Percentiles rank a stretch among this genome's conserved stretches.
Conservation (phyloP, 2,797 vertebrate species). For the Taenioides sp. region DNA sequence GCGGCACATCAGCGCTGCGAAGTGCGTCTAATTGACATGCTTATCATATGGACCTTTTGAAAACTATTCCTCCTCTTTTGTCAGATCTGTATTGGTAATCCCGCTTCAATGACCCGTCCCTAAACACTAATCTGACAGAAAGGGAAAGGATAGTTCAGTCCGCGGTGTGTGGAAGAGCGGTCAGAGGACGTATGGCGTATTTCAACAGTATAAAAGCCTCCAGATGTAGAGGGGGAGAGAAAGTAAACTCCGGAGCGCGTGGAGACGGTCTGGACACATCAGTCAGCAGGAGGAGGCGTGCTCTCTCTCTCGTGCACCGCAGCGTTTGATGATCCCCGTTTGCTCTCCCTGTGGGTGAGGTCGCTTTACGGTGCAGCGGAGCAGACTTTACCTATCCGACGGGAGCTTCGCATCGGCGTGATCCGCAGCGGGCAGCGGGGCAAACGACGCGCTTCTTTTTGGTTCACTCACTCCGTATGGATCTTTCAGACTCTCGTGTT, state of each 20-base stretch:
- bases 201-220: slow-evolving; percentile 70
- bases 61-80: slow-evolving; percentile 45
- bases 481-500: slow-evolving; percentile 39
- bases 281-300: slow-evolving; percentile 73
- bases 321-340: slow-evolving; percentile 61
- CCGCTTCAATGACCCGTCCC: slow-evolving; percentile 70
- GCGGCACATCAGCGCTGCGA: slow-evolving; percentile 62
- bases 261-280: slow-evolving; percentile 59
- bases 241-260: slow-evolving; percentile 9
- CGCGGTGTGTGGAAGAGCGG: slow-evolving; percentile 28
- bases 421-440: slow-evolving; percentile 68
- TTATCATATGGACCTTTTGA: slow-evolving; percentile 27
- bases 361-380: slow-evolving; percentile 62
- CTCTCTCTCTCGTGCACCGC: slow-evolving; percentile 49
- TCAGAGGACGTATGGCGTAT: slow-evolving; percentile 68
- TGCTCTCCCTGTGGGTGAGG: slow-evolving; percentile 61
- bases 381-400: slow-evolving; percentile 68
- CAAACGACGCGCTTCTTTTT: slow-evolving; percentile 61
- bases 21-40: slow-evolving; percentile 59
- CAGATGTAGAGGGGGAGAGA: slow-evolving; percentile 37
- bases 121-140: slow-evolving; percentile 70
- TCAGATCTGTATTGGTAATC: slow-evolving; percentile 78
- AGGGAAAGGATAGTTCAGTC: slow-evolving; percentile 72
- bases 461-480: slow-evolving; percentile 54
- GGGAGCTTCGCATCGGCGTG: slow-evolving; percentile 60